Evolutionary conservation across 2,113 vertebrate genomes (phyloP).

Genomic region (Arothron firmamentum): DNA sequence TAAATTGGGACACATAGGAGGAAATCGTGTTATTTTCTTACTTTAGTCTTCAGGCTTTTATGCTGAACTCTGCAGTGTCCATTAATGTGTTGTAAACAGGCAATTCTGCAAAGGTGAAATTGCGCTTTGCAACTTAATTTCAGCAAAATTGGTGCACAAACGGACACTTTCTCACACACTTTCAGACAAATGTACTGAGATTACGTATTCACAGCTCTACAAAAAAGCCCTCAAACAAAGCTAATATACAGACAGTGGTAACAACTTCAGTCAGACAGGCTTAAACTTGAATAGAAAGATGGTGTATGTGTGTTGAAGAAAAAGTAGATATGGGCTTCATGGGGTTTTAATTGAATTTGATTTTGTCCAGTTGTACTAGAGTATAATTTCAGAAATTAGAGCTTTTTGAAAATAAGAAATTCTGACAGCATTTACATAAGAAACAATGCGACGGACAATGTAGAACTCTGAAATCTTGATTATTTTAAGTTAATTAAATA

Average conservation of each 20-base stretch:
- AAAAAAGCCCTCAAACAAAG: conserved; percentile 38
- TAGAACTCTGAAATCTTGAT: too few species aligned
- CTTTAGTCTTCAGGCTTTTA: too few species aligned
- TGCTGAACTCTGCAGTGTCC: too few species aligned
- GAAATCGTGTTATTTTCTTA: too few species aligned
- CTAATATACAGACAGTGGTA: conserved; percentile 23
- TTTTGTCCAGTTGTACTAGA: too few species aligned
- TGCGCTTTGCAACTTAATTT: conserved; percentile 7
- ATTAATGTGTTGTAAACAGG: too few species aligned
- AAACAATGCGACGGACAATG: not conserved
- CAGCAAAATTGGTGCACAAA: conserved; percentile 14
- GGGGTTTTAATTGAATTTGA: not conserved
- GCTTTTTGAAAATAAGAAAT: not conserved
- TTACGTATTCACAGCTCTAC: conserved; percentile 60
- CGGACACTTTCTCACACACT: conserved; percentile 13
- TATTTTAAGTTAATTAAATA: not conserved
- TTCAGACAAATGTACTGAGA: conserved; percentile 27
- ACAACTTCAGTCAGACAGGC: conserved; percentile 41
- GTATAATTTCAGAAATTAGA: too few species aligned
- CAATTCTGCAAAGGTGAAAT: too few species aligned
- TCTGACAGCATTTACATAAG: not conserved
- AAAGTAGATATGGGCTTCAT: not conserved
- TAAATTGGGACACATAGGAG: too few species aligned
- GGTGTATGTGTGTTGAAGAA: conserved; percentile 6
- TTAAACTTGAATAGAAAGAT: conserved; percentile 25